Base-by-base conservation (phyloP, 2,888 invertebrate genomes). In the Tanytarsus gracilentus region DNA sequence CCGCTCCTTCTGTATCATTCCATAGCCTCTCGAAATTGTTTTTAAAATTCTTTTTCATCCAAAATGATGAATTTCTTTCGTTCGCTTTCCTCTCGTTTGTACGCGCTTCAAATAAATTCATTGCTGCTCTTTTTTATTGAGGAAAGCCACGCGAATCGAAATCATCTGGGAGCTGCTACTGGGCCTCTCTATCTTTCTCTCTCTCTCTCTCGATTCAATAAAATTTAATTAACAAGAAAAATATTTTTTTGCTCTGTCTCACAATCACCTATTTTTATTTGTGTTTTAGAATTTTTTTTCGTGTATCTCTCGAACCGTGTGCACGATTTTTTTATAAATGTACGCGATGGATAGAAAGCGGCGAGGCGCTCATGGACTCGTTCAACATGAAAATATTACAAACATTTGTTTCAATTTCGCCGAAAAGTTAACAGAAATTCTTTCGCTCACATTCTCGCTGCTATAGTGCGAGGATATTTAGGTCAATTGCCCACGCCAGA, bases 61-160 rank as follows among this genome's bases (percentile, higher is more conserved):
- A 29, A 21, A n/a, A 51, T 51, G 51, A 51, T 51, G 51, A 51
- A 51, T 51, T 51, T 51, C 18, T 51, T 18, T 51, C 14, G n/a
- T 39, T 3, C 11, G 3, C 8, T 27, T 30, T 30, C 4, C 18
- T n/a, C 7, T n/a, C n/a, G n/a, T n/a, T n/a, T n/a, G n/a, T n/a
- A n/a, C n/a, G n/a, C n/a, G n/a, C n/a, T n/a, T n/a, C n/a, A n/a
- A n/a, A n/a, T n/a, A n/a, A n/a, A n/a, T n/a, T n/a, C 39, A 4
- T n/a, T 39, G 9, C 39, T 39, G 39, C 4, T 9, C n/a, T 5
- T 39, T 39, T n/a, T n/a, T 5, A 5, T 39, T 39, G 7, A 30
- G 29, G 8, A 25, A 5, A 51, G 29, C 51, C 51, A 51, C 51
- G 51, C 51, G 51, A 51, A 51, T 30, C 30, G 14, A 29, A 51